Evolutionary conservation across 2,113 vertebrate genomes (phyloP).

Genomic region (Acrocephalus kingi): DNA sequence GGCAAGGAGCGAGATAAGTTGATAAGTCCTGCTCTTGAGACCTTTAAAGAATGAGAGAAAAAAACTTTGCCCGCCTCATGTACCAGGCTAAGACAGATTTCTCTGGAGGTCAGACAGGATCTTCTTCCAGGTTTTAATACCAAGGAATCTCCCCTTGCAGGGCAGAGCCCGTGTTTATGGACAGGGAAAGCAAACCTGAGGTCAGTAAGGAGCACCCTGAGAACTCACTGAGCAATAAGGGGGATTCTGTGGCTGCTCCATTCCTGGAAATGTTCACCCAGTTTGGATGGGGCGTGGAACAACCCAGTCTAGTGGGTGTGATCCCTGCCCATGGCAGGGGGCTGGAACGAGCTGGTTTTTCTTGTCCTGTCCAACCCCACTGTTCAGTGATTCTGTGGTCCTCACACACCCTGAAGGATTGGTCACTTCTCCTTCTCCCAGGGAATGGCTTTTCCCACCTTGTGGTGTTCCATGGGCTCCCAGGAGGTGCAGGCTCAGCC

Average conservation of each 20-base stretch:
- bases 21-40: not conserved
- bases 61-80: not conserved
- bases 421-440: not conserved
- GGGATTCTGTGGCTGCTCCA: not conserved
- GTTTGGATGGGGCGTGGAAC: not conserved
- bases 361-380: not conserved
- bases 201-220: not conserved
- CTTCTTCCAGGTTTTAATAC: not conserved
- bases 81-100: not conserved
- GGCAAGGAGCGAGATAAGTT: rapidly evolving
- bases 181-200: not conserved
- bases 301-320: not conserved
- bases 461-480: no score
- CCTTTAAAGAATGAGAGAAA: not conserved
- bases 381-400: not conserved
- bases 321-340: not conserved
- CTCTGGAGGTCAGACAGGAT: not conserved
- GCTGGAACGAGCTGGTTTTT: rapidly evolving
- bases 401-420: no score
- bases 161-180: not conserved
- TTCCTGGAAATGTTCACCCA: not conserved
- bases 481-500: not conserved
- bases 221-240: not conserved
- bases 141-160: not conserved
- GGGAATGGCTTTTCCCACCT: not conserved